Base-by-base conservation (phyloP, 2,888 invertebrate species). In the Sinodicranocentrus sp. region DNA sequence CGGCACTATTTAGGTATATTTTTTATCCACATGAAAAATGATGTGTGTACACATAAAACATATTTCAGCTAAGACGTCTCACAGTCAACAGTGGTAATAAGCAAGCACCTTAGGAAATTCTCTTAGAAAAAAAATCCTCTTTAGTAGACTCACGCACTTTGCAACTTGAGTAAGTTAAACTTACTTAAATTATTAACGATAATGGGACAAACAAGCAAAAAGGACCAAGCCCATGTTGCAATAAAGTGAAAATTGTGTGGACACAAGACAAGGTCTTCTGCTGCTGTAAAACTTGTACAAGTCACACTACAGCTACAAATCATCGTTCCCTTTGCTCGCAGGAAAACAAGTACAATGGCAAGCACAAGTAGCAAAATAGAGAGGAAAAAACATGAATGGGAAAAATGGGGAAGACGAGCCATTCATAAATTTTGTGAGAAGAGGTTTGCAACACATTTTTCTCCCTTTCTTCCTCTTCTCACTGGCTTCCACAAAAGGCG, bases 351-450 rank as follows among this genome's bases (percentile, higher is more conserved):
- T 1, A 70, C 23, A 70, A 28, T 52, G n/a, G 28, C n/a, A 28
- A 26, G 52, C 26, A 70, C 15, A 10, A 48, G 13, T 48, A 52
- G 26, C 68, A 70, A 70, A 52, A 28, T 43, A 48, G 3, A 3
- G 48, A 5, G n/a, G 48, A 3, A n/a, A 15, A 5, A n/a, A n/a
- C 48, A 71, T 70, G 71, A 71, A 72, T 57, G 57, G 39, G 70
- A 54, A 28, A 26, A 54, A 28, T 54, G 70, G 70, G 33, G 17
- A 54, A 70, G 70, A 70, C 26, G 33, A 26, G 33, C 71, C 71
- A 72, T 72, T 72, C 71, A 72, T 72, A 72, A 72, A 72, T 72
- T 72, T 57, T 57, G 57, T 25, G n/a, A n/a, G n/a, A n/a, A n/a
- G n/a, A 26, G 15, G 23, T 63, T 3, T 33, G 33, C 19, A 28